These are phyloP conservation scores for Teleopsis dalmanni DNA, from an alignment of 1,140 invertebrate genomes.

Conservation along the genomic window DNA sequence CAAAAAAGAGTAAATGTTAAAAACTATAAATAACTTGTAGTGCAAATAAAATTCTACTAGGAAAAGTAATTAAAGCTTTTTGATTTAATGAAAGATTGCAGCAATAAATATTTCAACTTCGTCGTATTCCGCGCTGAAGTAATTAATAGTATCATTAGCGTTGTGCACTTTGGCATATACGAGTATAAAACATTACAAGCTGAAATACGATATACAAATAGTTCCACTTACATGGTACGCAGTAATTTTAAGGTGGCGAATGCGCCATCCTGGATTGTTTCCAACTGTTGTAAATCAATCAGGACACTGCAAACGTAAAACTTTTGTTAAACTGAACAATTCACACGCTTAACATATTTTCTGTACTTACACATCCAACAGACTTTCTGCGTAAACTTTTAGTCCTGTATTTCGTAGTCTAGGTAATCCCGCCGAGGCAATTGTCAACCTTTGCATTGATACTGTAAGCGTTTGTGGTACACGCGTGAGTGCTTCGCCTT, in stretches of 20 bases:
- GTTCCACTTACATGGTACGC: constrained; percentile 46
- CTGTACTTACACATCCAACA: constrained; percentile 37
- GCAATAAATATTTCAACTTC: too few species aligned
- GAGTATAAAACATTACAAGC: background rate
- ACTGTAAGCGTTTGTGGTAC: constrained; percentile 36
- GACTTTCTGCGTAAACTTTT: constrained; percentile 28
- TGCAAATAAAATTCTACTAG: too few species aligned
- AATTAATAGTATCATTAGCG: too few species aligned
- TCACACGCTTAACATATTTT: too few species aligned
- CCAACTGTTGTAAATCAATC: constrained; percentile 43
- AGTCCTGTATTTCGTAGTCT: constrained; percentile 31
- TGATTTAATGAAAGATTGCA: too few species aligned
- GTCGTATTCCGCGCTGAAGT: too few species aligned
- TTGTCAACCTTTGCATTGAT: constrained; percentile 34
- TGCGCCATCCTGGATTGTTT: constrained; percentile 45
- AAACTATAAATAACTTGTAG: background rate
- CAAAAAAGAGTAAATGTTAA: constrained; percentile 11
- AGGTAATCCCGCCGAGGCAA: constrained; percentile 35
- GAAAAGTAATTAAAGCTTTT: too few species aligned
- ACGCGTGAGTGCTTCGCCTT: constrained; percentile 27
- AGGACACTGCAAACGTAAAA: too few species aligned
- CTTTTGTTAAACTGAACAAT: too few species aligned
- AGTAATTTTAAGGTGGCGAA: constrained; percentile 45
- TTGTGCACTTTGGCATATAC: too few species aligned
- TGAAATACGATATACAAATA: background rate